Evolutionary conservation across 2,113 vertebrate genomes (phyloP).

Genomic region (Todiramphus saurophagus): DNA sequence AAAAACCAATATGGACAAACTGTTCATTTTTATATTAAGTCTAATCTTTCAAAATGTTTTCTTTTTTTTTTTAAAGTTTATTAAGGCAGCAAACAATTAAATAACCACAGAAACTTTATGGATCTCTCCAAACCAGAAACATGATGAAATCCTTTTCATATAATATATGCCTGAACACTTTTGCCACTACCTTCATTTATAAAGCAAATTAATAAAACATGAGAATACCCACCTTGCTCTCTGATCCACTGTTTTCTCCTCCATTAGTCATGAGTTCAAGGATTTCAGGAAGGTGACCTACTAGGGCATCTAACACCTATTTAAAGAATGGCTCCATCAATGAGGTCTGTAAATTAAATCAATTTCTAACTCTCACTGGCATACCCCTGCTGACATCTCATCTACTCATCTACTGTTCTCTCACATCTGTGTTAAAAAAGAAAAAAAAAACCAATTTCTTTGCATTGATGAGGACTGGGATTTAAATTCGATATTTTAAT

Average conservation of each 20-base stretch:
- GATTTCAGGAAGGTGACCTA: slow-evolving; percentile 90
- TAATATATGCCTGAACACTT: neutral
- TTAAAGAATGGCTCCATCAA: slow-evolving; percentile 51
- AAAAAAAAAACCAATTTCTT: neutral
- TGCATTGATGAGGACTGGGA: neutral
- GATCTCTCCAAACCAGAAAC: neutral
- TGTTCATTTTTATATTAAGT: neutral
- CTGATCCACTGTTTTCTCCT: slow-evolving; percentile 82
- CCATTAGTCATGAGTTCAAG: slow-evolving; percentile 85
- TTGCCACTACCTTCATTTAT: neutral
- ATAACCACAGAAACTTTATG: rapidly evolving
- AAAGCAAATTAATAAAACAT: neutral
- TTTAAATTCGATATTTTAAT: neutral
- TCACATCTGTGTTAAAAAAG: neutral
- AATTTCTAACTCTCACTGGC: neutral
- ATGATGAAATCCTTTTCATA: neutral
- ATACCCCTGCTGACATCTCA: neutral
- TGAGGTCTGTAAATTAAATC: neutral
- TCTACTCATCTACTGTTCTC: neutral
- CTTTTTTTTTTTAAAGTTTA: neutral
- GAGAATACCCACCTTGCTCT: slow-evolving; percentile 81
- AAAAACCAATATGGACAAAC: neutral
- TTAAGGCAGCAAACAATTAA: neutral
- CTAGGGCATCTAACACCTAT: slow-evolving; percentile 90
- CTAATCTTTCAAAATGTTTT: neutral